Evolutionary conservation across 2,797 vertebrate genomes (phyloP).

Genomic region (Danio choprae): DNA sequence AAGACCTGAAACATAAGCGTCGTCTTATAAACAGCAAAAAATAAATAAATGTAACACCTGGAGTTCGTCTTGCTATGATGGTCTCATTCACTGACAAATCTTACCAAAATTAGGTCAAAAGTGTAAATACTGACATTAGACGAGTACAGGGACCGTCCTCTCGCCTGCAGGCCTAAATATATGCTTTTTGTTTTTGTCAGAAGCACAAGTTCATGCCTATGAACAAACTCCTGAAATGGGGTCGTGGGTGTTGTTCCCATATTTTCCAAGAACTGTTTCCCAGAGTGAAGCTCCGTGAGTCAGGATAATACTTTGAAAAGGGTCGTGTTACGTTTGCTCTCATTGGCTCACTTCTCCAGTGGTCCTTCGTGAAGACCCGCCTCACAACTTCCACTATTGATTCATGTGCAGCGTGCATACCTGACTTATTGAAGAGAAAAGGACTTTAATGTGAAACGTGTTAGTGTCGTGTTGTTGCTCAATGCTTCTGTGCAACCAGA

Average conservation of each 20-base stretch:
- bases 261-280: constrained; percentile 68
- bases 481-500: background rate
- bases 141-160: background rate
- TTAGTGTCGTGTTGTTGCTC: background rate
- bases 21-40: background rate
- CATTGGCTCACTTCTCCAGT: constrained; percentile 22
- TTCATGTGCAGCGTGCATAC: background rate
- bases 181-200: background rate
- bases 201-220: background rate
- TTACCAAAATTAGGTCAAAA: background rate
- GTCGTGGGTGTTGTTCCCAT: constrained; percentile 38
- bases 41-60: background rate
- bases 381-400: background rate
- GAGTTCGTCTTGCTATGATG: background rate
- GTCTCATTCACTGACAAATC: background rate
- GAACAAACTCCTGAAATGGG: background rate
- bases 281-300: constrained; percentile 55
- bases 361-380: background rate
- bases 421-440: background rate
- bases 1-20: background rate
- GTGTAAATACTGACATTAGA: too few species aligned
- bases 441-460: background rate
- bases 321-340: constrained; percentile 59
- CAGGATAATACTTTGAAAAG: constrained; percentile 51
- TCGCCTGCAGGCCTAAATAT: background rate